These are phyloP conservation scores for Ictalurus punctatus DNA, from an alignment of 2,113 vertebrate species.

Conservation along the genomic window DNA sequence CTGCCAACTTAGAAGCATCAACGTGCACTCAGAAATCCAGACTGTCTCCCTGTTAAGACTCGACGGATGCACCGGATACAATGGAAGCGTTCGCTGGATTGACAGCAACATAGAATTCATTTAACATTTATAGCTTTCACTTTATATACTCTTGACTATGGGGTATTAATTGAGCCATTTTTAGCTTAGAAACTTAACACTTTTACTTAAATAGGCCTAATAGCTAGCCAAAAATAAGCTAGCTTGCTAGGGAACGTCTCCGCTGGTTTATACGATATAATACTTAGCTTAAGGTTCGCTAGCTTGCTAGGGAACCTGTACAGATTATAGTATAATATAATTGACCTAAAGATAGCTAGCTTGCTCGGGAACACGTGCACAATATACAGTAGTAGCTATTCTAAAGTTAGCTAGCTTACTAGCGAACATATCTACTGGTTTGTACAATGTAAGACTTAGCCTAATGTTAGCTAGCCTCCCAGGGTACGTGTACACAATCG, in stretches of 20 bases:
- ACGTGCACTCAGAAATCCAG: neutral
- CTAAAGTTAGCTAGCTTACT: neutral
- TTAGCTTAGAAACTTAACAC: neutral
- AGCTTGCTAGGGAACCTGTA: neutral
- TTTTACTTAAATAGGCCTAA: neutral
- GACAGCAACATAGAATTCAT: neutral
- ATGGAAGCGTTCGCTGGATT: neutral
- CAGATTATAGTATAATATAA: too few relatives aligned
- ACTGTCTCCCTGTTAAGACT: neutral
- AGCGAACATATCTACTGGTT: neutral
- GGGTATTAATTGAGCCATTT: neutral
- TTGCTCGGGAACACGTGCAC: neutral
- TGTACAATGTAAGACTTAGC: neutral
- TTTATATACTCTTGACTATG: neutral
- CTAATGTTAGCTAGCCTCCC: neutral
- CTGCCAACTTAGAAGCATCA: constrained; percentile 16
- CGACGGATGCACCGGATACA: neutral
- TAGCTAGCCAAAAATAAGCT: neutral
- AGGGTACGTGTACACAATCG: too few relatives aligned
- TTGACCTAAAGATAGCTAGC: neutral
- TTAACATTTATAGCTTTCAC: neutral
- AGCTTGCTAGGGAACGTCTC: neutral
- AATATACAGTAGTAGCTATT: neutral
- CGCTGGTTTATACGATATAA: too few relatives aligned
- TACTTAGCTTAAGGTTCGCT: neutral